These are phyloP conservation scores for Rallus limicola DNA, from an alignment of 2,113 vertebrate species.

Conservation along the genomic window DNA sequence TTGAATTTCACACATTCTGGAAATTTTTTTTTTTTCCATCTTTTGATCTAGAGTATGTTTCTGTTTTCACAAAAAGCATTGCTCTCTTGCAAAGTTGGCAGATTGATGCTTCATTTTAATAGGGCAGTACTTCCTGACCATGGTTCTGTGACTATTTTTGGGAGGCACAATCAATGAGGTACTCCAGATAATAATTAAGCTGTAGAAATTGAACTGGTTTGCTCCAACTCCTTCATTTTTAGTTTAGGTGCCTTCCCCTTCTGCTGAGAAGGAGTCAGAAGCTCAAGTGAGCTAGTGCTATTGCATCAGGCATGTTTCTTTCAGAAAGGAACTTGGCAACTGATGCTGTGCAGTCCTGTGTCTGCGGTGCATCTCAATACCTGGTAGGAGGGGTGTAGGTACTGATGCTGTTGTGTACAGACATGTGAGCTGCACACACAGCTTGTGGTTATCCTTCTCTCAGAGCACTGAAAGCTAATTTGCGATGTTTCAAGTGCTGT, in stretches of 20 bases:
- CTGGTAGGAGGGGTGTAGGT: background rate
- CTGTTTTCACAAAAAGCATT: background rate
- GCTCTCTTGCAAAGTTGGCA: background rate
- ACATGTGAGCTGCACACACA: accelerated
- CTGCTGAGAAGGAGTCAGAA: background rate
- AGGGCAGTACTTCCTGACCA: background rate
- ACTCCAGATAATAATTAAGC: background rate
- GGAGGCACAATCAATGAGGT: background rate
- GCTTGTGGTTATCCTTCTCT: background rate
- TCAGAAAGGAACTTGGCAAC: background rate
- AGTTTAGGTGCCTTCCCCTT: background rate
- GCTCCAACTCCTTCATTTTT: background rate
- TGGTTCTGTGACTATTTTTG: background rate
- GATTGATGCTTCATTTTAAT: background rate
- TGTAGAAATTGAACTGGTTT: background rate
- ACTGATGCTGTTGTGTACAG: background rate
- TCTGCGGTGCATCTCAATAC: background rate
- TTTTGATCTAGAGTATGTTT: background rate
- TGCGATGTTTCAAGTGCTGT: background rate
- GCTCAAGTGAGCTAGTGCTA: background rate
- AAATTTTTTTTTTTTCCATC: background rate
- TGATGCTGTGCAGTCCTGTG: background rate
- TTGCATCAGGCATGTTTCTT: background rate
- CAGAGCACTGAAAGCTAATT: background rate
- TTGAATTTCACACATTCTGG: background rate